These are phyloP conservation scores for Cynocephalus volans DNA, from an alignment of 2,113 vertebrate genomes.

Conservation along the genomic window DNA sequence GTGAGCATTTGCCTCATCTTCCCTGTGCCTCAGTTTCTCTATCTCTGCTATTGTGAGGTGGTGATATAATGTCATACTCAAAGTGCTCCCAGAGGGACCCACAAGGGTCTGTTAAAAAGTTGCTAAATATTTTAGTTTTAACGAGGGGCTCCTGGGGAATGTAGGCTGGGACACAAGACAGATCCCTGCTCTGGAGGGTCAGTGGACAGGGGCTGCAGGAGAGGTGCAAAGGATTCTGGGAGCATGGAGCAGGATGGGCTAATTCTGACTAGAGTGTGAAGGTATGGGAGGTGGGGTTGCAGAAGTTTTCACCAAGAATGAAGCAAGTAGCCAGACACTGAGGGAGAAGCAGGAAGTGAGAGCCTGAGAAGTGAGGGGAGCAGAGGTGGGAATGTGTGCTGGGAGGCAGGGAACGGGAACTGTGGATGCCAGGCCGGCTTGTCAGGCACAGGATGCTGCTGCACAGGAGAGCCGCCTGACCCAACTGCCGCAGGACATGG, in stretches of 20 bases:
- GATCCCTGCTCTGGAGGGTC: too few relatives aligned
- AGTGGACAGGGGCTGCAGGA: background rate
- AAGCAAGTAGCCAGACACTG: too few relatives aligned
- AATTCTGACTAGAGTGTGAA: background rate
- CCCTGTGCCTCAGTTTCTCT: background rate
- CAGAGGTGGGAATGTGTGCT: accelerated
- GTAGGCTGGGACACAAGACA: background rate
- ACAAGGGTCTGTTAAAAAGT: accelerated
- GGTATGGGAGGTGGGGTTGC: accelerated
- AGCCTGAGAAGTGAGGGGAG: background rate
- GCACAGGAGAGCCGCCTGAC: too few relatives aligned
- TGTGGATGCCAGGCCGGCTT: accelerated
- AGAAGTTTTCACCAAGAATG: background rate
- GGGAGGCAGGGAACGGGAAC: background rate
- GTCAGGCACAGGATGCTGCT: accelerated
- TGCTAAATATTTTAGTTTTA: too few relatives aligned
- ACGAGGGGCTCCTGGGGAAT: background rate
- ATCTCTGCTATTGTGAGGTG: accelerated
- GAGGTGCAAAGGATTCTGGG: background rate
- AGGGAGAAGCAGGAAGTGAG: accelerated
- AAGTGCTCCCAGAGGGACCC: background rate
- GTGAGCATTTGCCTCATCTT: background rate
- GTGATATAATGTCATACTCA: accelerated
- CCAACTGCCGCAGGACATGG: too few relatives aligned
- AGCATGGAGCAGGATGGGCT: accelerated